Conservation (phyloP, 2,113 vertebrate species). For the Ammodytes marinus region DNA sequence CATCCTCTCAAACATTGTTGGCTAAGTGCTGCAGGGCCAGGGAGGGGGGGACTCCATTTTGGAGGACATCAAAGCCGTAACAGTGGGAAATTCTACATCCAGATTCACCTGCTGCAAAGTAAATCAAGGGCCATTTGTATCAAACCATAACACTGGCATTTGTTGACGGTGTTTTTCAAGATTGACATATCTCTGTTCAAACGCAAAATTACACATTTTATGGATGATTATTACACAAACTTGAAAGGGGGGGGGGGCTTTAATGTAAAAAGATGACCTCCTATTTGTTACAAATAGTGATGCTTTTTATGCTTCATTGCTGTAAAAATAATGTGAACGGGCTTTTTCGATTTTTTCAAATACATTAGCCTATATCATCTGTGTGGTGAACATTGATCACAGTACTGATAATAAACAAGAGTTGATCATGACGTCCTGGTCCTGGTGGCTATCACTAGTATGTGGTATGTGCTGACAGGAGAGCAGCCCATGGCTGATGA, state of each 20-base stretch:
- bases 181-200: slow-evolving; percentile 2
- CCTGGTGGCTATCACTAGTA: slow-evolving; percentile 44
- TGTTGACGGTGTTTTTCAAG: slow-evolving; percentile 5
- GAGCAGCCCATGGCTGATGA: slow-evolving; percentile 46
- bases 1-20: slow-evolving; percentile 32
- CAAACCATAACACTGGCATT: neutral
- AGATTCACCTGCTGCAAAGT: slow-evolving; percentile 32
- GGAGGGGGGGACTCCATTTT: neutral
- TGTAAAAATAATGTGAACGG: neutral
- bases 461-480: slow-evolving; percentile 72
- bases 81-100: slow-evolving; percentile 32
- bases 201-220: neutral
- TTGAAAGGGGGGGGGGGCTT: neutral
- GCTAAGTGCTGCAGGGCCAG: slow-evolving; percentile 3
- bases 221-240: neutral
- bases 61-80: slow-evolving; percentile 55
- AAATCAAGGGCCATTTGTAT: slow-evolving; percentile 19
- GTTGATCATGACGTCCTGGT: slow-evolving; percentile 38
- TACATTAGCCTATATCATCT: neutral
- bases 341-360: neutral
- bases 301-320: neutral
- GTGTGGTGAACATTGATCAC: slow-evolving; percentile 10
- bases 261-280: neutral
- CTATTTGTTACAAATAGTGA: neutral
- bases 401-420: slow-evolving; percentile 26